Conservation (phyloP, 1,140 invertebrate species). For the Chrysoperla carnea region DNA sequence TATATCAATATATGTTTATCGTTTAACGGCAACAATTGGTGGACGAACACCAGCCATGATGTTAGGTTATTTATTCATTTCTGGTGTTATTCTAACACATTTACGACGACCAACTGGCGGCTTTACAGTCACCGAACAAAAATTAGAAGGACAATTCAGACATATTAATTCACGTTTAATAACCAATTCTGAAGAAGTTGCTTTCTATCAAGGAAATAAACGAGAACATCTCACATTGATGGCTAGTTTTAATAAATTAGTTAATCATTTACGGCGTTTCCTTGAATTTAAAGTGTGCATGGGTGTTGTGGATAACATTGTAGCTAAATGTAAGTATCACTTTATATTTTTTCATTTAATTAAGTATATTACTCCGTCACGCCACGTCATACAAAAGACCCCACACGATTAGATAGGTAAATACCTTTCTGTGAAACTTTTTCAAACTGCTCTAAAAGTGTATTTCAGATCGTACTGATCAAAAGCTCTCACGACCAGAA, state of each 20-base stretch:
- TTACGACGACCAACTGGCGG: slow-evolving; percentile 69
- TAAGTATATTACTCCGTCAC: no score
- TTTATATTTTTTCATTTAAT: slow-evolving; percentile 1
- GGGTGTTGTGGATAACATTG: slow-evolving; percentile 89
- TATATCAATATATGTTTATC: slow-evolving; percentile 85
- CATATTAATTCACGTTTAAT: slow-evolving; percentile 93
- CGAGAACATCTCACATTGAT: slow-evolving; percentile 78
- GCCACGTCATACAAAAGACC: no score
- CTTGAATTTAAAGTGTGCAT: slow-evolving; percentile 83
- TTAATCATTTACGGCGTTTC: slow-evolving; percentile 74
- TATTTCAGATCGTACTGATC: no score
- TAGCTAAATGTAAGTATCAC: slow-evolving; percentile 77
- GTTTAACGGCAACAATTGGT: slow-evolving; percentile 71
- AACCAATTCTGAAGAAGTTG: slow-evolving; percentile 94
- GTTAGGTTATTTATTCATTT: slow-evolving; percentile 69
- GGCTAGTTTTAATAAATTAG: slow-evolving; percentile 77
- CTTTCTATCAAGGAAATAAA: slow-evolving; percentile 87
- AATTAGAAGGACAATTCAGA: slow-evolving; percentile 92
- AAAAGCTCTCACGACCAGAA: no score
- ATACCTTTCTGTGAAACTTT: no score
- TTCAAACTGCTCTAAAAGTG: no score
- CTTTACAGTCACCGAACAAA: slow-evolving; percentile 87
- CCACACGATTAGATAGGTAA: no score
- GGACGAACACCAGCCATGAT: slow-evolving; percentile 65
- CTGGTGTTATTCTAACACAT: slow-evolving; percentile 63